Base-by-base conservation (phyloP, 1,140 invertebrate genomes). In the Hyles vespertilio region DNA sequence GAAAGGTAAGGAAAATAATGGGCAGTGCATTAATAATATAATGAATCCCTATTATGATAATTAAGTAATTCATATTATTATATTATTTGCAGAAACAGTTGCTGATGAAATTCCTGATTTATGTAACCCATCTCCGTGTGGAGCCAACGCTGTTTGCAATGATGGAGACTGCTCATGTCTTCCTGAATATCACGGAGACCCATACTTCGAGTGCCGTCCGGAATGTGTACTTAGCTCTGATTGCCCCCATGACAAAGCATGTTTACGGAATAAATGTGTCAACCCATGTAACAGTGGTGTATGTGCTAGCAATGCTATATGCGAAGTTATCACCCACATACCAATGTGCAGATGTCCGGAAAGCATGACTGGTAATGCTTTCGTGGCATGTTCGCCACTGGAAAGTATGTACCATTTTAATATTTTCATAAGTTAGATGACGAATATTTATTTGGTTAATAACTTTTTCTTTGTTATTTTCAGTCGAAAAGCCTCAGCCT, bases 351-450 rank as follows among this genome's bases (percentile, higher is more conserved):
- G 91, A 72, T 96, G 95, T 74, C 89, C 90, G 22, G 70, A 89
- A 55, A 91, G 92, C 58, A 93, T 91, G 78, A 91, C 91, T 59
- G 94, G 95, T 44, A 93, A 96, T 91, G 94, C 95, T 45, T 95
- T 95, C 67, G 77, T 92, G 34, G 86, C 91, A 63, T 96, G 95
- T 77, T 82, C 81, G 51, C 67, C 75, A 32, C 70, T 90, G 72
- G 85, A 90, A 89, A 86, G 92, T 93, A 91, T 89, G 55, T 60
- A 22, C 58, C 3, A 40, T 54, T 43, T 5, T 40, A 5, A 40
- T 40, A 40, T 5, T 40, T 40, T 5, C 4, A 8, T 40, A 40
- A 40, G 8, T 5, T 40, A 40, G 8, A 5, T 5, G 8, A 40
- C 36, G 8, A 5, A 40, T 5, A 48, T n/a, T 47, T 48, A 48